Conservation (phyloP, 2,113 vertebrate genomes). For the Dipodomys stephensi region DNA sequence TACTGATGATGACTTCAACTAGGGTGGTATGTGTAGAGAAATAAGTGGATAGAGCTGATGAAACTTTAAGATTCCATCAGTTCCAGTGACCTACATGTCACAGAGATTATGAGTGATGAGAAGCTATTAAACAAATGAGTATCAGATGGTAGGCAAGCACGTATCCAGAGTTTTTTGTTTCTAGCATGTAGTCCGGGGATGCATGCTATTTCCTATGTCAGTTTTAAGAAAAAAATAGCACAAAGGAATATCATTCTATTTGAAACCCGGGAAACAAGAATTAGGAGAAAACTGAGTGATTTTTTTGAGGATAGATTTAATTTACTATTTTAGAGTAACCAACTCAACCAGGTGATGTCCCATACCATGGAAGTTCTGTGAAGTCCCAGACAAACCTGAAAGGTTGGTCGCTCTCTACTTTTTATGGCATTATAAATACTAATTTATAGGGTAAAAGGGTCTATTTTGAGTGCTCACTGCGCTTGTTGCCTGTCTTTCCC, state of each 20-base stretch:
- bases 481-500: not conserved
- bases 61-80: not conserved
- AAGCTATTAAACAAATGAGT: not conserved
- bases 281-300: not conserved
- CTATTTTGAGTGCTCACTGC: not conserved
- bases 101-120: not conserved
- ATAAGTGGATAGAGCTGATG: not conserved
- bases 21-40: not conserved
- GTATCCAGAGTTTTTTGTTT: not conserved
- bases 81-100: not conserved
- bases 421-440: not conserved
- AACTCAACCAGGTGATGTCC: not conserved
- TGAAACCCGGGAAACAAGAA: slow-evolving; percentile 23
- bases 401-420: not conserved
- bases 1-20: not conserved
- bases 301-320: not conserved
- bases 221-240: not conserved
- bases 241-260: not conserved
- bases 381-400: not conserved
- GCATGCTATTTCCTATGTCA: not conserved
- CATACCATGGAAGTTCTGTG: not conserved
- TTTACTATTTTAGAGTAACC: not conserved
- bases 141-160: not conserved
- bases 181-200: not conserved
- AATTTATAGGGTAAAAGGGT: not conserved